Evolutionary conservation across 2,113 vertebrate genomes (phyloP).

Genomic region (Pandion haliaetus): DNA sequence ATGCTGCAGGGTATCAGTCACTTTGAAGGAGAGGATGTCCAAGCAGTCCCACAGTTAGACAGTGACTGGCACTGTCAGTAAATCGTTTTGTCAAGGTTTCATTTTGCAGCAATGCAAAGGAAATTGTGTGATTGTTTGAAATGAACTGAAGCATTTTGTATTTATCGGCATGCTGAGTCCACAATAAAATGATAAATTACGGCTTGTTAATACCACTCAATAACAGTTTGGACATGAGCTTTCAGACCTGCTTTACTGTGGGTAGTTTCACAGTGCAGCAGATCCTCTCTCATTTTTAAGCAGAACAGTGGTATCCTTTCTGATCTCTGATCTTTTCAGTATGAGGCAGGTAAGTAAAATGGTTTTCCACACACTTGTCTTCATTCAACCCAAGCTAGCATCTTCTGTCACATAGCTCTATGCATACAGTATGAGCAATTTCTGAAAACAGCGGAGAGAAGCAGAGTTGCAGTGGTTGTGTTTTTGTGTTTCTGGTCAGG

Average conservation of each 20-base stretch:
- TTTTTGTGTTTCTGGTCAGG: not conserved
- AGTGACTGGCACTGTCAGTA: slow-evolving; percentile 62
- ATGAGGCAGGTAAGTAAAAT: not conserved
- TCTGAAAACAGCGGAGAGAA: not conserved
- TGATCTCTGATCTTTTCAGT: not conserved
- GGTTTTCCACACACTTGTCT: not conserved
- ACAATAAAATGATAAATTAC: slow-evolving; percentile 53
- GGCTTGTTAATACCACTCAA: slow-evolving; percentile 15
- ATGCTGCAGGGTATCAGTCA: slow-evolving; percentile 47
- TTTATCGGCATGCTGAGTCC: slow-evolving; percentile 43
- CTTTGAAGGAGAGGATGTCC: slow-evolving; percentile 39
- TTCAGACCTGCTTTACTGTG: not conserved
- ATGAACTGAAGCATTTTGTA: slow-evolving; percentile 37
- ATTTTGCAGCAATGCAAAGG: not conserved
- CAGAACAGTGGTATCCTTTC: not conserved
- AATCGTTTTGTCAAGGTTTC: slow-evolving; percentile 61
- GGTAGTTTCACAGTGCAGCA: not conserved
- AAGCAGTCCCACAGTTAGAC: slow-evolving; percentile 39
- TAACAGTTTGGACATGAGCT: not conserved
- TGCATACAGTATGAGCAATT: not conserved
- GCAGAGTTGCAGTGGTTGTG: accelerated
- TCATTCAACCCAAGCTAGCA: not conserved
- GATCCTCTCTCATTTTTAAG: not conserved
- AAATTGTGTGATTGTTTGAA: not conserved
- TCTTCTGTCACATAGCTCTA: not conserved